A percentile compares a stretch with the other conserved stretches of the same genome.
Conservation (phyloP, 1,140 invertebrate species). For the Saccostrea cuccullata region DNA sequence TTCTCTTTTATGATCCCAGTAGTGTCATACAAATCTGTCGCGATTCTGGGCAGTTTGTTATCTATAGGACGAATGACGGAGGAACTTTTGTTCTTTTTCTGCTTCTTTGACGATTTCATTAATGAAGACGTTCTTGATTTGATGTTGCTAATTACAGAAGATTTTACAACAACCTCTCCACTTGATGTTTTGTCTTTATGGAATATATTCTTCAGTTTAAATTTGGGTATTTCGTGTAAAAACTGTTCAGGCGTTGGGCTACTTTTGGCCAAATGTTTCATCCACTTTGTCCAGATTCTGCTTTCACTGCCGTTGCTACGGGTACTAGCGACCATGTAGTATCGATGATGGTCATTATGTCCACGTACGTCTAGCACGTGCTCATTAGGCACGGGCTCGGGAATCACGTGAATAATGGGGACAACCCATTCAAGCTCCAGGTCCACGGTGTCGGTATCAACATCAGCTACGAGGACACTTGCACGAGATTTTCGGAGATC, state of each 20-base stretch:
- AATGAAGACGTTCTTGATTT: not conserved
- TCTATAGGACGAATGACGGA: not conserved
- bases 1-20: not conserved
- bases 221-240: not conserved
- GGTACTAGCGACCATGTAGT: slow-evolving; percentile 2
- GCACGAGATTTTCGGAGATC: slow-evolving; percentile 9
- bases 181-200: not conserved
- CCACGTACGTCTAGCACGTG: slow-evolving; percentile 1
- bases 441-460: slow-evolving; percentile 12
- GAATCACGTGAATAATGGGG: not conserved
- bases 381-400: not conserved
- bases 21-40: slow-evolving; percentile 4
- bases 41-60: not conserved
- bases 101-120: not conserved
- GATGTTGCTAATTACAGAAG: not conserved
- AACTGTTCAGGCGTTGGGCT: not conserved
- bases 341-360: slow-evolving; percentile 12
- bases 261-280: slow-evolving; percentile 13
- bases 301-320: not conserved
- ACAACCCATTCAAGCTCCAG: slow-evolving; percentile 34
- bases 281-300: slow-evolving; percentile 27
- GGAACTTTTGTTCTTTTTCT: not conserved
- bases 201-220: not conserved
- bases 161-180: not conserved
- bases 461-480: not conserved